phyloP scores from a whole-genome alignment of 2,113 vertebrate species.

The Erinaceus europaeus region DNA sequence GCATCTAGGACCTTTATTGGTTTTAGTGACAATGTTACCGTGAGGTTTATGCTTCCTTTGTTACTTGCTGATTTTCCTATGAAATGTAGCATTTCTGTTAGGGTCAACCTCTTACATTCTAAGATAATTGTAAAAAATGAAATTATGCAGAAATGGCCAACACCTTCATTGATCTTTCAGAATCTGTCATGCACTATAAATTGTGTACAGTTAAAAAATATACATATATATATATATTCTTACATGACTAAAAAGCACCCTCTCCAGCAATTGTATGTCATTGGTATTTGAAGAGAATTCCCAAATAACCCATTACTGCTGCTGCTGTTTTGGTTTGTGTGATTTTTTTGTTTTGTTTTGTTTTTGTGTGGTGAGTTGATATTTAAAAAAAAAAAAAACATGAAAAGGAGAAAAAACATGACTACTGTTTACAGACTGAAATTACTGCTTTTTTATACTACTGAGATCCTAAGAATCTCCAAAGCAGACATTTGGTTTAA shows the following conservation, averaged over 20 bases:
- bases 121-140: slow-evolving; percentile 65
- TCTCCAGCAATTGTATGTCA: slow-evolving; percentile 67
- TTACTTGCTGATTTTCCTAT: slow-evolving; percentile 61
- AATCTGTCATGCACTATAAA: slow-evolving; percentile 78
- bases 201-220: slow-evolving; percentile 78
- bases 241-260: slow-evolving; percentile 76
- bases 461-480: slow-evolving; percentile 80
- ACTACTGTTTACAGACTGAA: slow-evolving; percentile 85
- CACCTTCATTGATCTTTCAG: slow-evolving; percentile 66
- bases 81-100: slow-evolving; percentile 63
- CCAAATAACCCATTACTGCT: slow-evolving; percentile 77
- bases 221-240: slow-evolving; percentile 80
- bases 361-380: slow-evolving; percentile 69
- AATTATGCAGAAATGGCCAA: slow-evolving; percentile 69
- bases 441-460: slow-evolving; percentile 82
- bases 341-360: slow-evolving; percentile 54
- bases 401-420: slow-evolving; percentile 41
- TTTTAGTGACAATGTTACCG: slow-evolving; percentile 41
- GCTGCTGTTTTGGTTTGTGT: slow-evolving; percentile 66
- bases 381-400: slow-evolving; percentile 65
- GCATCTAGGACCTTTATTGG: slow-evolving; percentile 25
- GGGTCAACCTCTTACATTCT: slow-evolving; percentile 69
- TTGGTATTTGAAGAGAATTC: slow-evolving; percentile 65
- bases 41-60: slow-evolving; percentile 29
- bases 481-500: slow-evolving; percentile 73